A percentile compares a stretch with the other conserved stretches of the same genome.
Evolutionary conservation across 2,797 vertebrate genomes (phyloP).

Genomic region (Meda fulgida): DNA sequence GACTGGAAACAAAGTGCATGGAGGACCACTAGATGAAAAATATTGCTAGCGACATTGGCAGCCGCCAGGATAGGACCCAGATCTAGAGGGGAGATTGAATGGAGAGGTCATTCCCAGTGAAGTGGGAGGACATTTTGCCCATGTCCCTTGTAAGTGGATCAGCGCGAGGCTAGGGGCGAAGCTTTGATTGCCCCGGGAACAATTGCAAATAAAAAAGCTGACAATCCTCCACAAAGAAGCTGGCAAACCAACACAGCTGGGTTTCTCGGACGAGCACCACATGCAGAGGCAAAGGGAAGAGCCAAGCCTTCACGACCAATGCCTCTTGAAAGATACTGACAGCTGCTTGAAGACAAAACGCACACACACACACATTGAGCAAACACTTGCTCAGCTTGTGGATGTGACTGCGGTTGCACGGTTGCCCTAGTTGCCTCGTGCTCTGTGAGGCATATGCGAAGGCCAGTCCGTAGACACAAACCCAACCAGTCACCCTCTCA

Average conservation of each 20-base stretch:
- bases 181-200: slow-evolving; percentile 47
- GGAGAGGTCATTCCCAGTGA: slow-evolving; percentile 33
- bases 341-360: slow-evolving; percentile 68
- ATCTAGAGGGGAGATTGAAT: slow-evolving; percentile 11
- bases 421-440: slow-evolving; percentile 29
- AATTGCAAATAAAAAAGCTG: slow-evolving; percentile 45
- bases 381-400: slow-evolving; percentile 55
- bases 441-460: slow-evolving; percentile 27
- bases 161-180: neutral
- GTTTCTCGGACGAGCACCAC: slow-evolving; percentile 5
- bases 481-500: slow-evolving; percentile 13
- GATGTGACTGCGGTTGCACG: slow-evolving; percentile 38
- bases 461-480: slow-evolving; percentile 26
- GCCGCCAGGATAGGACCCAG: neutral
- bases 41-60: neutral
- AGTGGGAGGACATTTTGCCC: slow-evolving; percentile 25
- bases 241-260: neutral
- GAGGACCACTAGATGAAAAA: neutral
- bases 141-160: slow-evolving; percentile 24
- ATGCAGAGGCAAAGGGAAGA: slow-evolving; percentile 47
- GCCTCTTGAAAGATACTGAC: slow-evolving; percentile 65
- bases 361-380: slow-evolving; percentile 36
- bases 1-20: neutral
- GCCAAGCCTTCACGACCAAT: slow-evolving; percentile 58
- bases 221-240: slow-evolving; percentile 23